Evolutionary conservation across 1,140 invertebrate species (phyloP), one percentile per base, ranked within the genome.

Genomic region (Pogonognathellus flavescens): DNA sequence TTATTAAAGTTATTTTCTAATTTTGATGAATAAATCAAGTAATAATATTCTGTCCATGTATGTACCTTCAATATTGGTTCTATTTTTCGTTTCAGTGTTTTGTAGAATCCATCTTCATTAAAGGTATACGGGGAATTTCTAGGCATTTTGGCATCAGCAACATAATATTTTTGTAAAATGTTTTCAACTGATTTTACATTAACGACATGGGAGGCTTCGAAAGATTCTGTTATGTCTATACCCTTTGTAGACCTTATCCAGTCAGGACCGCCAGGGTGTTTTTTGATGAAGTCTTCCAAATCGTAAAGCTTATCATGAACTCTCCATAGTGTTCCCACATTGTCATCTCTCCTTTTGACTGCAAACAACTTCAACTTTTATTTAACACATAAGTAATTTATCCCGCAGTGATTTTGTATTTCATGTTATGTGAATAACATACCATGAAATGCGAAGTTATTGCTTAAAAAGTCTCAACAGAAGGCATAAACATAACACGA

Each of bases 251-350:
- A 83, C 82, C 92, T 89, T 9, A 96, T 90, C 95, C 95, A 96
- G 89, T 95, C 93, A 11, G 90, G 80, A 16, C 95, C 95, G 50
- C 96, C 96, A n/a, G 96, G 96, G 92, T 97, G 96, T 20, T 89
- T 92, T 0, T 92, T 86, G 0, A 94, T 90, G 89, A 95, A 97
- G 20, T 91, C 90, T 7, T 90, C 92, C 16, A 97, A 91, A 90
- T 97, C 94, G 89, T 97, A 97, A 0, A 97, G 91, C 59, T 91
- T 91, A 90, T 96, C 92, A 87, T 94, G 92, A 16, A 97, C 92
- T 84, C 96, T 91, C 96, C 96, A 97, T 0, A 96, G 90, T 9
- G 93, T 94, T 0, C 95, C 94, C 14, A 93, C 93, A 89, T 96
- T 95, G 87, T 95, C 93, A 50, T 91, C 88, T 62, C 91, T 91